These are phyloP conservation scores for Xiphias gladius DNA, from an alignment of 2,113 vertebrate species.

Conservation along the genomic window DNA sequence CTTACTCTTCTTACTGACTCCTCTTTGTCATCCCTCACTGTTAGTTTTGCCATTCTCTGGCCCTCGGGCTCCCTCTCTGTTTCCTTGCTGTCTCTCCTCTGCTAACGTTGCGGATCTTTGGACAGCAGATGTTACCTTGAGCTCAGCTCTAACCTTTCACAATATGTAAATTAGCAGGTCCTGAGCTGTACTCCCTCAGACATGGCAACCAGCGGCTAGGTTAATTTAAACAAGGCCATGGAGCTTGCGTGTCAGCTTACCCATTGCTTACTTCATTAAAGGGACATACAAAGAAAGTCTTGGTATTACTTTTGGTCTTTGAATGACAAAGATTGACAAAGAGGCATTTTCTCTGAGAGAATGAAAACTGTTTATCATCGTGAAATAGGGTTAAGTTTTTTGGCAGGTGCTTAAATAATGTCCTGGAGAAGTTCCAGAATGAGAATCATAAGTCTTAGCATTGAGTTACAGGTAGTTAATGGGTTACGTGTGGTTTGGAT, in stretches of 20 bases:
- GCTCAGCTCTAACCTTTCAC: slow-evolving; percentile 24
- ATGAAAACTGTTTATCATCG: neutral
- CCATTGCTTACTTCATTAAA: neutral
- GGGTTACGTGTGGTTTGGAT: slow-evolving; percentile 15
- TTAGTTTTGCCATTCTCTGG: neutral
- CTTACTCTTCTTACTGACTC: neutral
- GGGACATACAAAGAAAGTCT: neutral
- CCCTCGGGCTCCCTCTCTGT: neutral
- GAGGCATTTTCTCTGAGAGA: neutral
- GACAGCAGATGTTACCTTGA: slow-evolving; percentile 20
- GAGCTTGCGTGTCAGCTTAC: neutral
- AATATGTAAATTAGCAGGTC: slow-evolving; percentile 40
- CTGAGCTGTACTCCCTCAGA: neutral
- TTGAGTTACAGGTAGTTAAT: slow-evolving; percentile 17
- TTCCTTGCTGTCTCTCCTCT: neutral
- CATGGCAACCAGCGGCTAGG: neutral
- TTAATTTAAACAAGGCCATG: neutral
- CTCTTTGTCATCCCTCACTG: neutral
- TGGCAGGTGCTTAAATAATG: neutral
- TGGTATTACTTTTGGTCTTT: neutral
- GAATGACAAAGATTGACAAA: neutral
- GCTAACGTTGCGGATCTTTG: slow-evolving; percentile 1
- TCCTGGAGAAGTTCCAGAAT: neutral
- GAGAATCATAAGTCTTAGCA: neutral
- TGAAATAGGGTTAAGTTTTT: neutral